Percentiles rank a stretch among this genome's conserved stretches.
Conservation (phyloP, 2,113 vertebrate genomes). For the Aphyosemion australe region DNA sequence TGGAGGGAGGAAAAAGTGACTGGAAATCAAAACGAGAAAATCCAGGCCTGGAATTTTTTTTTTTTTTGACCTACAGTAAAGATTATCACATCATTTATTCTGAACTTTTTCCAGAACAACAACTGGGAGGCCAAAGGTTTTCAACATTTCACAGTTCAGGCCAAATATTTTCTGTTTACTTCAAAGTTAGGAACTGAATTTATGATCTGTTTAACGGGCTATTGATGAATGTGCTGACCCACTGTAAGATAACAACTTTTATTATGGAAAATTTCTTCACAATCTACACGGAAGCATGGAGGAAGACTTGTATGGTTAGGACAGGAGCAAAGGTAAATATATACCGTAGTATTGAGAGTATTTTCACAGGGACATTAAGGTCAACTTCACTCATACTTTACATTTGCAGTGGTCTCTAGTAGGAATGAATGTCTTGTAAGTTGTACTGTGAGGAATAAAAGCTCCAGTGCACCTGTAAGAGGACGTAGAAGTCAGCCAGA, state of each 20-base stretch:
- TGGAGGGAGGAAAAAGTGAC: conserved; percentile 30
- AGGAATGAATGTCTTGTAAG: no score
- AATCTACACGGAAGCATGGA: not conserved
- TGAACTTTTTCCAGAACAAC: conserved; percentile 29
- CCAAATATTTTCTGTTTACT: conserved; percentile 32
- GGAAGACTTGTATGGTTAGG: not conserved
- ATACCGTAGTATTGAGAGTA: no score
- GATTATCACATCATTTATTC: conserved; percentile 47
- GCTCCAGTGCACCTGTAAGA: no score
- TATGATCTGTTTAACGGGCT: no score
- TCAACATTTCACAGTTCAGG: conserved; percentile 38
- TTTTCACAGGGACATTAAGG: no score
- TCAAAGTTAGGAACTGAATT: not conserved
- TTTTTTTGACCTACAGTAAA: conserved; percentile 38
- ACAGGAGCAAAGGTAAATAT: no score
- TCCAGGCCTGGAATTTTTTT: conserved; percentile 29
- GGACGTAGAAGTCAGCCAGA: no score
- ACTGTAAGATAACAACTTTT: not conserved
- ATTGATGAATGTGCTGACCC: no score
- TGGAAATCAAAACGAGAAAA: conserved; percentile 53
- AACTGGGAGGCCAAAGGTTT: conserved; percentile 42
- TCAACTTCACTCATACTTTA: no score
- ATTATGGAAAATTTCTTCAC: no score
- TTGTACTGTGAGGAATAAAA: no score
- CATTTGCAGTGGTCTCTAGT: no score